Conservation (phyloP, 2,113 vertebrate genomes). For the Platanista minor region DNA sequence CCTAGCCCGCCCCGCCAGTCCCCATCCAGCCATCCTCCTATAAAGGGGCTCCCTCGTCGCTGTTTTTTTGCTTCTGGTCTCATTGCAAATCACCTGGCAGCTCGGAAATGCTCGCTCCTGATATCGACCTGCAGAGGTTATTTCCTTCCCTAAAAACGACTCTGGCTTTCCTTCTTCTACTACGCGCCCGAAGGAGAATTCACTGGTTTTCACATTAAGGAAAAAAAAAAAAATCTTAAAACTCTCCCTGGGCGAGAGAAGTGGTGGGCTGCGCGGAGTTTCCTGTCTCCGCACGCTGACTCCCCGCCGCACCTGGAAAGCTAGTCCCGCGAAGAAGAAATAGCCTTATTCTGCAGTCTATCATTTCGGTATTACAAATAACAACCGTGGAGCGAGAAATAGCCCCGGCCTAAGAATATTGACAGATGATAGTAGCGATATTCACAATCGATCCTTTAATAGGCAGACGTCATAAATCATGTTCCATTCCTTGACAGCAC, state of each 20-base stretch:
- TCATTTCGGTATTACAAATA: conserved; percentile 59
- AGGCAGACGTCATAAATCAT: conserved; percentile 69
- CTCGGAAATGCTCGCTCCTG: background rate
- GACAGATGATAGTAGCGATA: conserved; percentile 74
- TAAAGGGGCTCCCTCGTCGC: background rate
- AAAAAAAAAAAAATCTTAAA: background rate
- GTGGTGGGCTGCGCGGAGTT: too few species aligned
- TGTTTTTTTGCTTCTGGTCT: background rate
- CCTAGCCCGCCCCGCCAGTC: background rate
- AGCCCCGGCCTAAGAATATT: conserved; percentile 41
- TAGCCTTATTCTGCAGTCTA: conserved; percentile 65
- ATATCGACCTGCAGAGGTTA: background rate
- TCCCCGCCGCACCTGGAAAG: background rate
- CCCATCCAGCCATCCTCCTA: background rate
- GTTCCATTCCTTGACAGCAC: conserved; percentile 66
- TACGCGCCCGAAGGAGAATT: background rate
- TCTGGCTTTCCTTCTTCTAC: conserved; percentile 10
- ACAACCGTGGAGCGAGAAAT: background rate
- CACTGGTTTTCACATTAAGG: background rate
- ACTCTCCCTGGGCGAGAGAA: background rate
- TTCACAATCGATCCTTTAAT: conserved; percentile 68
- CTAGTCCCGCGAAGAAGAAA: conserved; percentile 3
- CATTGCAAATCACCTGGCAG: background rate
- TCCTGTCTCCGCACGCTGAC: background rate
- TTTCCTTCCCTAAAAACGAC: background rate